These are phyloP conservation scores for Mycalesis mineus DNA, from an alignment of 2,888 invertebrate species.

Conservation along the genomic window DNA sequence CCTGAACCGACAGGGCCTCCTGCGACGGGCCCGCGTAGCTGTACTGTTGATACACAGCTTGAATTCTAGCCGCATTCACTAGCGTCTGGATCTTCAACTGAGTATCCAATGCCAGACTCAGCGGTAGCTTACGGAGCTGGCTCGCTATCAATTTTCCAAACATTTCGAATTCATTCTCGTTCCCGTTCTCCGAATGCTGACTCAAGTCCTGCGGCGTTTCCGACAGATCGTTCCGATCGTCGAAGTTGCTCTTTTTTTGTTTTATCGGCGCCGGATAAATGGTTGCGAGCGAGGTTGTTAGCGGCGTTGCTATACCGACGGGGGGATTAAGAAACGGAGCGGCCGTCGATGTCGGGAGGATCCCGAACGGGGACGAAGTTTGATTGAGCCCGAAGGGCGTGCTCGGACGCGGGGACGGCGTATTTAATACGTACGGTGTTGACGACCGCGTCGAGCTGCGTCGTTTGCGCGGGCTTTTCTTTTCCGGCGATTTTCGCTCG, in stretches of 20 bases:
- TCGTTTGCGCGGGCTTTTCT: constrained; percentile 68
- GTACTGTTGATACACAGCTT: constrained; percentile 72
- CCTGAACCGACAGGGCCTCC: constrained; percentile 67
- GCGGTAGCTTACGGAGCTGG: constrained; percentile 65
- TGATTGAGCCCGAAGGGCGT: constrained; percentile 69
- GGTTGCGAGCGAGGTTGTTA: constrained; percentile 66
- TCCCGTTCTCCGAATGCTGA: constrained; percentile 67
- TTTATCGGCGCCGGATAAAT: constrained; percentile 68
- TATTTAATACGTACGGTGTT: constrained; percentile 69
- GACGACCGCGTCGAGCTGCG: constrained; percentile 69
- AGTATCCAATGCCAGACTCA: constrained; percentile 67
- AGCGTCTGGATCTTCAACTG: constrained; percentile 70
- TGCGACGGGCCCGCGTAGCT: constrained; percentile 71
- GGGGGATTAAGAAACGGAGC: constrained; percentile 69
- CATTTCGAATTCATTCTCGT: constrained; percentile 74
- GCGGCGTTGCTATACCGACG: constrained; percentile 70
- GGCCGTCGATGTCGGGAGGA: constrained; percentile 60
- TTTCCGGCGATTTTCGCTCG: constrained; percentile 70
- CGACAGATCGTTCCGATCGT: constrained; percentile 53
- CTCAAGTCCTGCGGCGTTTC: constrained; percentile 69
- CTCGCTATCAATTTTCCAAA: constrained; percentile 72
- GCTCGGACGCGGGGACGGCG: constrained; percentile 67
- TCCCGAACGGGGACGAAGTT: constrained; percentile 56
- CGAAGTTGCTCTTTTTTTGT: constrained; percentile 60
- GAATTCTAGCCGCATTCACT: constrained; percentile 68